A percentile compares a stretch with the other conserved stretches of the same genome.
Evolutionary conservation across 2,888 invertebrate species (phyloP).

Genomic region (Dione juno): DNA sequence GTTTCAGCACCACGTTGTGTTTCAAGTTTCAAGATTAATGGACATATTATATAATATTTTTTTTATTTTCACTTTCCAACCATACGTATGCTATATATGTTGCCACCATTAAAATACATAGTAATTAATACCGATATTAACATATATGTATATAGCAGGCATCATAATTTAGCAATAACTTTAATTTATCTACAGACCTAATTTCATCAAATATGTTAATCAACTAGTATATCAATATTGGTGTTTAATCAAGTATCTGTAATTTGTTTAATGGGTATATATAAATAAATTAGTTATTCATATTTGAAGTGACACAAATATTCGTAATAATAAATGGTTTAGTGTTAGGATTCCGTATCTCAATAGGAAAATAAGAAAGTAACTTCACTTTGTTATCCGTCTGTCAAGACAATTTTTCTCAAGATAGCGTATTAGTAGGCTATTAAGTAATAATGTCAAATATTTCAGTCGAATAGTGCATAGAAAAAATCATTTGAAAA

Average conservation of each 20-base stretch:
- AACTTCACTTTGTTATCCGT: too few species aligned
- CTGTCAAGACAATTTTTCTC: too few species aligned
- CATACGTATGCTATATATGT: not conserved
- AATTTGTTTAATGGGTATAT: not conserved
- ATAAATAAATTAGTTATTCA: conserved; percentile 1
- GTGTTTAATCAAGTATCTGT: conserved; percentile 13
- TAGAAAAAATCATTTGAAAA: too few species aligned
- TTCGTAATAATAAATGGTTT: not conserved
- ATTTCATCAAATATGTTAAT: conserved; percentile 19
- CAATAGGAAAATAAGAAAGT: too few species aligned
- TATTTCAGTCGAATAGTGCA: too few species aligned
- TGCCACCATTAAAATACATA: not conserved
- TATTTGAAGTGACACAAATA: not conserved
- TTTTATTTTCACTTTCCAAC: not conserved
- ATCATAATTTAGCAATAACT: conserved; percentile 16
- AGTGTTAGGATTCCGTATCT: too few species aligned
- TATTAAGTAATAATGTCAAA: too few species aligned
- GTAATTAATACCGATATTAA: conserved; percentile 6
- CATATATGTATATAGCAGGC: conserved; percentile 1
- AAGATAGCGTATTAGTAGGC: too few species aligned
- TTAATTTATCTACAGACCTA: conserved; percentile 14
- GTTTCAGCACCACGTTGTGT: too few species aligned
- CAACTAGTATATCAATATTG: conserved; percentile 20
- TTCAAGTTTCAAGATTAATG: too few species aligned
- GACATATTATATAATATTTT: too few species aligned